Evolutionary conservation across 2,888 invertebrate genomes (phyloP).

Genomic region (Mythimna loreyi): DNA sequence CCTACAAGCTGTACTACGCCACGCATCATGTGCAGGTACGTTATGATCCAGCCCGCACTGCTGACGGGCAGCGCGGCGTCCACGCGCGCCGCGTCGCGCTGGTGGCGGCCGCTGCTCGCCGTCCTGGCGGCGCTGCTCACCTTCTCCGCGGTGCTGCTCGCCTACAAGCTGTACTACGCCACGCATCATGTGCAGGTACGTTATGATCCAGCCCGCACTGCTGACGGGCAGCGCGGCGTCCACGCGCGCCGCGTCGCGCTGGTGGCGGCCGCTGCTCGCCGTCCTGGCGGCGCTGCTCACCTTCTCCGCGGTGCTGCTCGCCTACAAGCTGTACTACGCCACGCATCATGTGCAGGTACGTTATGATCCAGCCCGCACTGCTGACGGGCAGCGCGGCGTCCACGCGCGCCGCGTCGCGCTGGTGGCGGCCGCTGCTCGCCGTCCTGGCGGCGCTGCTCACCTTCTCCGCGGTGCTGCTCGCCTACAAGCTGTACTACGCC

Average conservation of each 20-base stretch:
- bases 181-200: slow-evolving; percentile 69
- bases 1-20: slow-evolving; percentile 70
- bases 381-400: slow-evolving; percentile 74
- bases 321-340: slow-evolving; percentile 70
- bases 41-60: slow-evolving; percentile 83
- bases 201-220: slow-evolving; percentile 84
- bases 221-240: slow-evolving; percentile 74
- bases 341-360: slow-evolving; percentile 69
- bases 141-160: slow-evolving; percentile 72
- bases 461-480: slow-evolving; percentile 72
- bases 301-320: slow-evolving; percentile 72
- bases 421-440: slow-evolving; percentile 52
- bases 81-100: slow-evolving; percentile 55
- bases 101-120: slow-evolving; percentile 52
- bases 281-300: slow-evolving; percentile 73
- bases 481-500: slow-evolving; percentile 70
- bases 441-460: slow-evolving; percentile 73
- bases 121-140: slow-evolving; percentile 73
- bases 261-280: slow-evolving; percentile 52
- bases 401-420: slow-evolving; percentile 55
- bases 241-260: slow-evolving; percentile 55
- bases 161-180: slow-evolving; percentile 70
- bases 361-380: slow-evolving; percentile 83
- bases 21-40: slow-evolving; percentile 69
- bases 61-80: slow-evolving; percentile 74